A percentile compares a stretch with the other conserved stretches of the same genome.
Conservation (phyloP, 2,113 vertebrate species). For the Coregonus clupeaformis region DNA sequence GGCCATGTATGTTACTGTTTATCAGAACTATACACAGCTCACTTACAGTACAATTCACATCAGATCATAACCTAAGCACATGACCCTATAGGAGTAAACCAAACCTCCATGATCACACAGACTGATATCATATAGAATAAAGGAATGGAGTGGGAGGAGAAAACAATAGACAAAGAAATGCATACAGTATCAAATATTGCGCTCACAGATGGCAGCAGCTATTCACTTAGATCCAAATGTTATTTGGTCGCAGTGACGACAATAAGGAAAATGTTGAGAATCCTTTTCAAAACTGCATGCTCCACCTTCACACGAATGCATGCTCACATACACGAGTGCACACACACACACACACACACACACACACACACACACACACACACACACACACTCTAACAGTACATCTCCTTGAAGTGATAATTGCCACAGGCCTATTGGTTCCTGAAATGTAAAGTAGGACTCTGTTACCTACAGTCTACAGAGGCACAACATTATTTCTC, state of each 20-base stretch:
- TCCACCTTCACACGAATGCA: background rate
- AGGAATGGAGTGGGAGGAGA: conserved; percentile 2
- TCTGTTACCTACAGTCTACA: conserved; percentile 22
- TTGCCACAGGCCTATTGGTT: conserved; percentile 36
- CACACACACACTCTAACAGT: background rate
- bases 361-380: no score
- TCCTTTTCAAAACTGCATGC: conserved; percentile 11
- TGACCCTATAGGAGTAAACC: conserved; percentile 60
- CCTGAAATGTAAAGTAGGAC: conserved; percentile 45
- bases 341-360: no score
- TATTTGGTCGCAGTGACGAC: background rate
- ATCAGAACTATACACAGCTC: conserved; percentile 51
- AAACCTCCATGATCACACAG: conserved; percentile 45
- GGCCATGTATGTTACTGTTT: conserved; percentile 25
- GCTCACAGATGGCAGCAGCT: background rate
- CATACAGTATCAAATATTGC: background rate
- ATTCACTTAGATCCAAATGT: conserved; percentile 10
- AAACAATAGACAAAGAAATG: background rate
- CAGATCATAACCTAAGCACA: conserved; percentile 62
- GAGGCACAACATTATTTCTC: conserved; percentile 60
- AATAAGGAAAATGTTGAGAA: conserved; percentile 36
- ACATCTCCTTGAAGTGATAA: conserved; percentile 37
- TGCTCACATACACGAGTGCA: conserved; percentile 13
- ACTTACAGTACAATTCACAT: conserved; percentile 30
- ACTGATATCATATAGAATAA: conserved; percentile 47